phyloP scores from a whole-genome alignment of 30 jellyfish, hydroid and myxozoan genomes.

The Aurelia aurita complex sp. Pacific region DNA sequence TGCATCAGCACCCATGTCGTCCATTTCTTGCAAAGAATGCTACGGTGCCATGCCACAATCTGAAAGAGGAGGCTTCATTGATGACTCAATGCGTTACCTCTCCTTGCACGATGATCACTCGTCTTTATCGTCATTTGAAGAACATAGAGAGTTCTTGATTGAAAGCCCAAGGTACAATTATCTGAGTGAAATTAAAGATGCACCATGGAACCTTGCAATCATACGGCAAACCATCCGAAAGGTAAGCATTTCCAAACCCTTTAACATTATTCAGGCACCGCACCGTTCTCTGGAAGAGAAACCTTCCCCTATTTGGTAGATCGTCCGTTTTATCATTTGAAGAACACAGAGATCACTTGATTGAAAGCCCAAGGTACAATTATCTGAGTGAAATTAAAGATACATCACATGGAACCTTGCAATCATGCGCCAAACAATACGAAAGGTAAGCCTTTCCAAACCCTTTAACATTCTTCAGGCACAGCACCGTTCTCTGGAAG shows the following conservation, averaged over 20 bases:
- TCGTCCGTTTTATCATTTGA: constrained; percentile 15
- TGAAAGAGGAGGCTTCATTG: constrained; percentile 21
- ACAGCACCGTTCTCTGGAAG: neutral
- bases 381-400: constrained; percentile 27
- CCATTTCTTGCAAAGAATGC: constrained; percentile 44
- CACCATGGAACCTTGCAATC: constrained; percentile 40
- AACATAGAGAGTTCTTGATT: constrained; percentile 44
- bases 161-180: constrained; percentile 59
- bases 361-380: constrained; percentile 44
- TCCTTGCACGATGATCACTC: constrained; percentile 50
- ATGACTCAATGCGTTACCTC: constrained; percentile 43
- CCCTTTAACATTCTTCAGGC: no score
- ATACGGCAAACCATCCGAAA: constrained; percentile 38
- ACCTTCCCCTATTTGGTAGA: constrained; percentile 6
- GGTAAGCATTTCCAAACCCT: constrained; percentile 5
- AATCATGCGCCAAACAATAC: constrained; percentile 13
- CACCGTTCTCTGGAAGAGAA: neutral
- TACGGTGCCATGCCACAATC: constrained; percentile 4
- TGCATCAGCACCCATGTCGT: constrained; percentile 2
- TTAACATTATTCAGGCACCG: no score
- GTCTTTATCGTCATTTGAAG: constrained; percentile 40
- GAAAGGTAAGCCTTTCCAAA: constrained; percentile 22
- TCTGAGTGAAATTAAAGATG: constrained; percentile 40
- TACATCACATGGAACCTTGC: constrained; percentile 35
- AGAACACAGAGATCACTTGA: constrained; percentile 41